Evolutionary conservation across 2,888 invertebrate species (phyloP).

Genomic region (Conops quadrifasciatus): DNA sequence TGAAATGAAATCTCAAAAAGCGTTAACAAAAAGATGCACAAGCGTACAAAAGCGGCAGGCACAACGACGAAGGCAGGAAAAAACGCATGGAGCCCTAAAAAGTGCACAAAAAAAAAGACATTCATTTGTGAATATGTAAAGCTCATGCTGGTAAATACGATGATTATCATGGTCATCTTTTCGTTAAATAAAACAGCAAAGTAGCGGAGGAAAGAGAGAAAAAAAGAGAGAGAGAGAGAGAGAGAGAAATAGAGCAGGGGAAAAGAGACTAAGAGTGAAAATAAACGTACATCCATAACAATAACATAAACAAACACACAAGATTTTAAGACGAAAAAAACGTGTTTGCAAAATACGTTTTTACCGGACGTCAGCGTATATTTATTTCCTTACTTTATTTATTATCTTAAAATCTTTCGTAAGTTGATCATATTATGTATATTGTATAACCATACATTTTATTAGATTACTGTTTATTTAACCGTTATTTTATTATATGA

Average conservation of each 20-base stretch:
- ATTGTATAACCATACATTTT: too few relatives aligned
- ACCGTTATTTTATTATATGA: too few relatives aligned
- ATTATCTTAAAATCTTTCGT: too few relatives aligned
- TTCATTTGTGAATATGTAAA: too few relatives aligned
- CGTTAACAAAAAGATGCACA: background rate
- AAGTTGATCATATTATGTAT: too few relatives aligned
- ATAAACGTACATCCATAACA: too few relatives aligned
- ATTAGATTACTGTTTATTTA: too few relatives aligned
- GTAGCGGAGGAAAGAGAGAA: background rate
- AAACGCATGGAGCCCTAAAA: background rate
- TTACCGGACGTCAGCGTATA: too few relatives aligned
- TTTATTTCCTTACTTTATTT: too few relatives aligned
- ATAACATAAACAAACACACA: too few relatives aligned
- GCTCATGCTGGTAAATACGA: background rate
- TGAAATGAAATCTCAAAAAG: background rate
- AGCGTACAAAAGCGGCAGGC: background rate
- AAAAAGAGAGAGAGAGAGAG: background rate
- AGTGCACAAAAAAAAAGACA: background rate
- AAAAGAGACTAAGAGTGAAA: background rate
- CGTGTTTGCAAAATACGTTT: too few relatives aligned
- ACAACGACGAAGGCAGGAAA: conserved; percentile 1
- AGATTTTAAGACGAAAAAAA: too few relatives aligned
- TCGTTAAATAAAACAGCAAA: background rate
- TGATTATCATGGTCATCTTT: background rate
- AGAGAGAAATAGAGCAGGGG: background rate